These are phyloP conservation scores for Pinctada fucata DNA, from an alignment of 2,888 invertebrate species.

Conservation along the genomic window DNA sequence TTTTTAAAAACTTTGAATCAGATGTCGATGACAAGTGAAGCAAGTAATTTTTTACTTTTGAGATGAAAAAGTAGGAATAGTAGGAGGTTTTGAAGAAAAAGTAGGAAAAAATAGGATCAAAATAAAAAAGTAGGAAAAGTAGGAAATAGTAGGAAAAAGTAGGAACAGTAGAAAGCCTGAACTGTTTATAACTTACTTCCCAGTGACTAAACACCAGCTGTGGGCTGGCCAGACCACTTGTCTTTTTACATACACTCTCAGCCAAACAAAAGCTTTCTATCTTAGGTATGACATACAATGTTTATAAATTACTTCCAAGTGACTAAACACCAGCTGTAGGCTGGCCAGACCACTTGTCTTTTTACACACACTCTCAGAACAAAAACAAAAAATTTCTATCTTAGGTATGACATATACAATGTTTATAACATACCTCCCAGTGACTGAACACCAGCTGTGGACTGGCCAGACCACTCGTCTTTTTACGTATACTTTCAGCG, in stretches of 20 bases:
- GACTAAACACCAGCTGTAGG: slow-evolving; percentile 96
- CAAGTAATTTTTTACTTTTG: too few species aligned
- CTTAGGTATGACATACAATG: slow-evolving; percentile 86
- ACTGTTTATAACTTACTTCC: slow-evolving; percentile 93
- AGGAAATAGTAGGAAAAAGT: too few species aligned
- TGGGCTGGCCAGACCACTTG: slow-evolving; percentile 96
- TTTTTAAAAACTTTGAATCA: too few species aligned
- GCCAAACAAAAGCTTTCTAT: slow-evolving; percentile 98
- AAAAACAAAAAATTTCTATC: slow-evolving; percentile 96
- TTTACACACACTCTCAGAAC: slow-evolving; percentile 94
- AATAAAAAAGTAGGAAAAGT: too few species aligned
- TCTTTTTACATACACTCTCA: slow-evolving; percentile 94
- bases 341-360: slow-evolving; percentile 97
- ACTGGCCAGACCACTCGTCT: slow-evolving; percentile 96
- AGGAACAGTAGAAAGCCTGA: too few species aligned
- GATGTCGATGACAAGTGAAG: too few species aligned
- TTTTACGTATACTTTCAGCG: slow-evolving; percentile 93
- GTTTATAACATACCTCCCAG: slow-evolving; percentile 88
- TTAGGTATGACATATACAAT: slow-evolving; percentile 86
- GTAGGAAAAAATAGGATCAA: too few species aligned
- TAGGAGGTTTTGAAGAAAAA: too few species aligned
- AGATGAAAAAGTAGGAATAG: too few species aligned
- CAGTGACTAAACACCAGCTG: slow-evolving; percentile 98
- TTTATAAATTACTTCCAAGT: slow-evolving; percentile 90
- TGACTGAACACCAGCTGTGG: slow-evolving; percentile 97